Conservation (phyloP, 1,140 invertebrate genomes). For the Oreohelix idahoensis region DNA sequence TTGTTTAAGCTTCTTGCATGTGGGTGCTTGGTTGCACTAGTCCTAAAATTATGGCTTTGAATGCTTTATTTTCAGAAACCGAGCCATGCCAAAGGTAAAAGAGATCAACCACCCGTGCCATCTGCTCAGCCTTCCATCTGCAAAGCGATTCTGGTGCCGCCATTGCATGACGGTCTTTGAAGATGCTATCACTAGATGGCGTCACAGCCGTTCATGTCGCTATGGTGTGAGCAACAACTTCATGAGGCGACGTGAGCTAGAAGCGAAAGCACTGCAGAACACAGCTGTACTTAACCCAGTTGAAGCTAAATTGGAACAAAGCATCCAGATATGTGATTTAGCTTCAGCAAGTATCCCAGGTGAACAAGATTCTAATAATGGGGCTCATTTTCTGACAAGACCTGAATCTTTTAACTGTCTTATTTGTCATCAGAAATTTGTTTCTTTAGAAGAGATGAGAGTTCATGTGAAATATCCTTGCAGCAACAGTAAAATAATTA, state of each 20-base stretch:
- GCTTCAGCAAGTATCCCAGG: conserved; percentile 27
- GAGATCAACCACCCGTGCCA: conserved; percentile 58
- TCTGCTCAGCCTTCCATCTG: conserved; percentile 59
- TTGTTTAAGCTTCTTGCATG: no score
- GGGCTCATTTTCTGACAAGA: conserved; percentile 7
- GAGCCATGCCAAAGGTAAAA: conserved; percentile 27
- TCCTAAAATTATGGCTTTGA: no score
- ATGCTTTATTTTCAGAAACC: neutral
- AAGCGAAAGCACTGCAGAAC: conserved; percentile 49
- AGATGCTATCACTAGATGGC: conserved; percentile 62
- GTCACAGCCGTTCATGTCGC: conserved; percentile 60
- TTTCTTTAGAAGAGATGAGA: conserved; percentile 59
- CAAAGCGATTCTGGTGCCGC: conserved; percentile 60
- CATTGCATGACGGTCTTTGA: conserved; percentile 62
- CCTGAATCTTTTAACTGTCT: conserved; percentile 47
- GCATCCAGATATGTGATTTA: conserved; percentile 44
- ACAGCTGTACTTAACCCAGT: conserved; percentile 39
- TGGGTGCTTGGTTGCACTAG: no score
- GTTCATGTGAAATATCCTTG: conserved; percentile 60
- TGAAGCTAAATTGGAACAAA: conserved; percentile 39
- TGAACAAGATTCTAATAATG: conserved; percentile 11
- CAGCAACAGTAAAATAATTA: conserved; percentile 45
- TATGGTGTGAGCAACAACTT: conserved; percentile 46
- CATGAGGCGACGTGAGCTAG: conserved; percentile 50
- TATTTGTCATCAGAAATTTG: conserved; percentile 57